Evolutionary conservation across 92 coral and sea anemone species (phyloP).

Genomic region (Micromussa lordhowensis): DNA sequence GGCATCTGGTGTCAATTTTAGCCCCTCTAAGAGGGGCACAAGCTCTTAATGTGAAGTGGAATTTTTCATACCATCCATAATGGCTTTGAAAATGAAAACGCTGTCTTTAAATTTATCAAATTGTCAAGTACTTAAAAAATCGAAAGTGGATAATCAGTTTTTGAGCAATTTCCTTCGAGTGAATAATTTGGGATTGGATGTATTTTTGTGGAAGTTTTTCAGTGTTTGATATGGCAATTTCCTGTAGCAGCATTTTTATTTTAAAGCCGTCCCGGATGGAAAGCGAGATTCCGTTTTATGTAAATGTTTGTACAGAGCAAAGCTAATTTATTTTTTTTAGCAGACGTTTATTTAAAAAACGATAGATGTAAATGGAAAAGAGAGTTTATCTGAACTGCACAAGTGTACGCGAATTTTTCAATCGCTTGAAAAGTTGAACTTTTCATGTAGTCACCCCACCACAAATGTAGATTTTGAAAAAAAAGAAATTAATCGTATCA

Average conservation of each 20-base stretch:
- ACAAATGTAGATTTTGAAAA: neutral
- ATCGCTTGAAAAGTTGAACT: neutral
- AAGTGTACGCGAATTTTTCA: neutral
- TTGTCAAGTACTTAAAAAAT: neutral
- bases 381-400: neutral
- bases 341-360: conserved; percentile 28
- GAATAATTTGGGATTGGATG: neutral
- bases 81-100: neutral
- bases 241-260: neutral
- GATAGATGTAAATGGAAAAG: conserved; percentile 3
- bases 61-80: conserved; percentile 13
- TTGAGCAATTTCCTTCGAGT: neutral
- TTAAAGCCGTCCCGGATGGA: conserved; percentile 25
- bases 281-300: conserved; percentile 10
- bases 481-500: neutral
- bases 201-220: neutral
- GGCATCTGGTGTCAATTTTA: conserved; percentile 47
- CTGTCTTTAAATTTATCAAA: neutral
- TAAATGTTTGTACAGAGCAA: conserved; percentile 32
- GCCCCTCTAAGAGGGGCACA: conserved; percentile 63
- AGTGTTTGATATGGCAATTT: neutral
- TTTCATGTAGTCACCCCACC: neutral
- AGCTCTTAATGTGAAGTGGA: conserved; percentile 3
- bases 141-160: neutral
- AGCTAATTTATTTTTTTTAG: conserved; percentile 50